Percentiles rank a stretch among this genome's conserved stretches.
These are phyloP conservation scores for Glandiceps talaboti DNA, from an alignment of 53 echinoderm and acorn worm genomes.

Conservation along the genomic window DNA sequence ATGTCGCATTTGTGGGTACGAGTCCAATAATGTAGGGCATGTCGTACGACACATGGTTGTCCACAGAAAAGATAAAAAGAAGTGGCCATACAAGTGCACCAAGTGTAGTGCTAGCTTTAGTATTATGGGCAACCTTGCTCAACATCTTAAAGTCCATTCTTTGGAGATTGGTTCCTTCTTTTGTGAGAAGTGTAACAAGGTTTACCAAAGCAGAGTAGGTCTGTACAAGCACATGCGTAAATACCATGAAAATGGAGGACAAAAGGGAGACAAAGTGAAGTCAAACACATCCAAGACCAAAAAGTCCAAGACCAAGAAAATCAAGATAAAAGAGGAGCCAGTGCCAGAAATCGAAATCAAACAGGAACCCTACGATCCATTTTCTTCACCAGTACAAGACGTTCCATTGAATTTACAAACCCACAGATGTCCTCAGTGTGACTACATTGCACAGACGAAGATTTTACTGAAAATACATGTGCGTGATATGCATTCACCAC, in stretches of 20 bases:
- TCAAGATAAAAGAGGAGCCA: background rate
- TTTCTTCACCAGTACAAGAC: background rate
- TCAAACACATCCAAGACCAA: background rate
- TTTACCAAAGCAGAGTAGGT: background rate
- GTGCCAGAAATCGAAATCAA: background rate
- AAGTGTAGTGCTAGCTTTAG: background rate
- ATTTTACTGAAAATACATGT: background rate
- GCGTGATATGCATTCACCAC: background rate
- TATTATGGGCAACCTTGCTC: background rate
- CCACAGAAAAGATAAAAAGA: conserved; percentile 36
- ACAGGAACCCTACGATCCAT: background rate
- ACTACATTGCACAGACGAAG: background rate
- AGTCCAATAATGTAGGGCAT: conserved; percentile 55
- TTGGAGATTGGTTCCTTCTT: background rate
- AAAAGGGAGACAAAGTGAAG: background rate
- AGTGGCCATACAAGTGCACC: background rate
- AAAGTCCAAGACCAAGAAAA: background rate
- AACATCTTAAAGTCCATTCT: background rate
- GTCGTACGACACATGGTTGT: conserved; percentile 85
- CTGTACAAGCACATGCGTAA: background rate
- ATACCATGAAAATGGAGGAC: background rate
- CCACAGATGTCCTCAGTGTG: background rate
- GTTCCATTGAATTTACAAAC: background rate
- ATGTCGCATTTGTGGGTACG: conserved; percentile 61
- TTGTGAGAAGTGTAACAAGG: background rate